Evolutionary conservation across 2,113 vertebrate species (phyloP).

Genomic region (Helogale parvula): DNA sequence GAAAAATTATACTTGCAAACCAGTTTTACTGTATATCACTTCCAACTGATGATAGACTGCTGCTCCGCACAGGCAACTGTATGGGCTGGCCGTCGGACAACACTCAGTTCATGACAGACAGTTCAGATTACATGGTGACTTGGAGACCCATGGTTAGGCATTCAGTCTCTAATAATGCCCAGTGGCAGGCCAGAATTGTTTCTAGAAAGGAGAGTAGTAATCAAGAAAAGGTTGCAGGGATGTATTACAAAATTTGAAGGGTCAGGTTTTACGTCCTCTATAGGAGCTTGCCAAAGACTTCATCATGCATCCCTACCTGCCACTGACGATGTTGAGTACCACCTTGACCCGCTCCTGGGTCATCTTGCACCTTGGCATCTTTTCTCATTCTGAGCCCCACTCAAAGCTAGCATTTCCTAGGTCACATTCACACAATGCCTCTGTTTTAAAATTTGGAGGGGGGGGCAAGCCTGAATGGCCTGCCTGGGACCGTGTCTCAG

Average conservation of each 20-base stretch:
- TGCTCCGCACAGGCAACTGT: background rate
- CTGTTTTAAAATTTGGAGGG: background rate
- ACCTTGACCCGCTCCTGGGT: background rate
- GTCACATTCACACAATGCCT: background rate
- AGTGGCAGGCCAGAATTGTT: background rate
- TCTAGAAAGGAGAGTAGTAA: constrained; percentile 16
- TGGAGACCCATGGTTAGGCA: background rate
- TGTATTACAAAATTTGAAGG: background rate
- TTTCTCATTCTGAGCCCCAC: background rate
- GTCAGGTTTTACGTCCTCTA: background rate
- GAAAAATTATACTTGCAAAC: too few species aligned
- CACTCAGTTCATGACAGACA: background rate
- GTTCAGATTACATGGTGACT: background rate
- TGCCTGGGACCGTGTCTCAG: background rate
- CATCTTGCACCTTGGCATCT: background rate
- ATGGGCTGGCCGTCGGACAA: background rate
- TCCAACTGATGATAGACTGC: background rate
- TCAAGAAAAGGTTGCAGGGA: background rate
- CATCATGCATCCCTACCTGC: background rate
- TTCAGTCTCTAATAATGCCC: background rate
- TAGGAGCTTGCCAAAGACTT: background rate
- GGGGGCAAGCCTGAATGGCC: background rate
- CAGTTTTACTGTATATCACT: background rate
- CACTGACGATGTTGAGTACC: background rate
- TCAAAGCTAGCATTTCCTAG: background rate